Evolutionary conservation across 2,113 vertebrate species (phyloP).

Genomic region (Astatoreochromis straeleni): DNA sequence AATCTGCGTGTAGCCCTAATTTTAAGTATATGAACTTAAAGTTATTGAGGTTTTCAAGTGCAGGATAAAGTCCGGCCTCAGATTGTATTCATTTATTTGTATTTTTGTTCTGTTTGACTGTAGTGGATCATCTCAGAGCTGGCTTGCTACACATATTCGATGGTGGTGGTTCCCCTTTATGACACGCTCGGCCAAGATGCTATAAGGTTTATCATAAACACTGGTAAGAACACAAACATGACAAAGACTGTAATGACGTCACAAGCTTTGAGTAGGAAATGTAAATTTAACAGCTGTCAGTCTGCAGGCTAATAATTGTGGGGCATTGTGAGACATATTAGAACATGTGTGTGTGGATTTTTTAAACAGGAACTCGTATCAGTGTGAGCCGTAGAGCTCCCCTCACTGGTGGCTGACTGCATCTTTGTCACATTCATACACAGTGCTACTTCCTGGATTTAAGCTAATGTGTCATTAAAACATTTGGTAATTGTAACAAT

Average conservation of each 20-base stretch:
- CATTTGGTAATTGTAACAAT: background rate
- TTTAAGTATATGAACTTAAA: background rate
- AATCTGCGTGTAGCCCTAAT: background rate
- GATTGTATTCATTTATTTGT: background rate
- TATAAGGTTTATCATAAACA: conserved; percentile 93
- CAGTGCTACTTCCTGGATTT: background rate
- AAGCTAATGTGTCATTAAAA: background rate
- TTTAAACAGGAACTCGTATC: background rate
- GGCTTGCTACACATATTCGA: conserved; percentile 96
- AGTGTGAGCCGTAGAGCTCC: background rate
- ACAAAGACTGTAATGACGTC: background rate
- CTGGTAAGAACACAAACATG: conserved; percentile 71
- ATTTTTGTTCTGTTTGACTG: conserved; percentile 1
- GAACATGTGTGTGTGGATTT: background rate
- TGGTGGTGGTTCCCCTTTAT: conserved; percentile 96
- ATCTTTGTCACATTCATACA: background rate
- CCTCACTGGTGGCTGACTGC: background rate
- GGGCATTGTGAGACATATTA: background rate
- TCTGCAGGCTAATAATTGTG: background rate
- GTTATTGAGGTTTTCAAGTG: background rate
- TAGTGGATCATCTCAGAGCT: conserved; percentile 98
- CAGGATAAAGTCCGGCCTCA: background rate
- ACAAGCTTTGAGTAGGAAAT: background rate
- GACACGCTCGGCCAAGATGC: conserved; percentile 93
- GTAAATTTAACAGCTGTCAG: background rate